These are phyloP conservation scores for Ophioninae sp. DNA, from an alignment of 2,888 invertebrate genomes.

Conservation along the genomic window DNA sequence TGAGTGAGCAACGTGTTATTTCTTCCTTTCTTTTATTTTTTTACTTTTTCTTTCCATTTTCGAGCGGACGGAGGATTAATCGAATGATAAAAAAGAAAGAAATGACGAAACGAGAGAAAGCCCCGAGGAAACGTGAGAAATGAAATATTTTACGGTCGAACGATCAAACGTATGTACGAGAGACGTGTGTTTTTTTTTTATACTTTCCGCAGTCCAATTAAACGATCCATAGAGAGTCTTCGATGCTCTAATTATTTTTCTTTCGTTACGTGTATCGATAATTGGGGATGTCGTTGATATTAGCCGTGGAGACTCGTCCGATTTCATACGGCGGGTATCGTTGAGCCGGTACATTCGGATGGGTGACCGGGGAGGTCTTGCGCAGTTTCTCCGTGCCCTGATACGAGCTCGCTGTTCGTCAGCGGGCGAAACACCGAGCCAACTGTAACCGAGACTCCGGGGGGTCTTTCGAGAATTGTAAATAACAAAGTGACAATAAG, in stretches of 20 bases:
- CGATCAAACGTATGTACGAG: not conserved
- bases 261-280: too few relatives aligned
- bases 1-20: conserved; percentile 4
- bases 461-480: not conserved
- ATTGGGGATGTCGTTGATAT: too few relatives aligned
- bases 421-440: not conserved
- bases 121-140: conserved; percentile 19
- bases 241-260: not conserved
- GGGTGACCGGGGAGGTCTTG: not conserved
- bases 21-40: not conserved
- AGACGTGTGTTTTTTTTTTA: not conserved
- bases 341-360: not conserved
- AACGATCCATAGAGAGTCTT: not conserved
- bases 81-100: conserved; percentile 8
- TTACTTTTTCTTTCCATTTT: not conserved
- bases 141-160: conserved; percentile 12
- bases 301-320: too few relatives aligned
- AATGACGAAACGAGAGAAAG: conserved; percentile 39
- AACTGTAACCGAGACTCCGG: not conserved
- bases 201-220: conserved; percentile 3
- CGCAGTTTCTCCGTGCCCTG: not conserved
- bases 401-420: not conserved
- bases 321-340: not conserved
- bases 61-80: conserved; percentile 12
- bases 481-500: not conserved